A percentile compares a stretch with the other conserved stretches of the same genome.
Evolutionary conservation across 2,888 invertebrate genomes (phyloP).

Genomic region (Willowsia nigromaculata): DNA sequence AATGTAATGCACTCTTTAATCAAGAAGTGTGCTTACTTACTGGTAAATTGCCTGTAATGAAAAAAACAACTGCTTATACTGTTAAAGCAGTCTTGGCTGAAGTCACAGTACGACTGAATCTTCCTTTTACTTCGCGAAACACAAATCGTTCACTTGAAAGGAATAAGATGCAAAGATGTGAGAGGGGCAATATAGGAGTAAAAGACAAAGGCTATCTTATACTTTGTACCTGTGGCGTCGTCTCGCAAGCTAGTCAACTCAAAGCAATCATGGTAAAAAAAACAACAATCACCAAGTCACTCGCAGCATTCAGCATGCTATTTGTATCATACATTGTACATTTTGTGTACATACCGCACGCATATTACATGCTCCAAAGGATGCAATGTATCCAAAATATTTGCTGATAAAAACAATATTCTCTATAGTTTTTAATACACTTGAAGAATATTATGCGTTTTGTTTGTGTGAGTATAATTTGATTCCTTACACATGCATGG

Average conservation of each 20-base stretch:
- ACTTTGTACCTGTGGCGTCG: not conserved
- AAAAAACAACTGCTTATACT: conserved; percentile 25
- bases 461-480: not conserved
- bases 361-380: not conserved
- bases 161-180: no score
- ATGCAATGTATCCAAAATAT: not conserved
- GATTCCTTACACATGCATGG: not conserved
- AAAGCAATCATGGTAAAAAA: not conserved
- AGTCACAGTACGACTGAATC: conserved; percentile 48
- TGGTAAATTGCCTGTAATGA: not conserved
- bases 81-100: conserved; percentile 47
- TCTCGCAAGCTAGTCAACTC: not conserved
- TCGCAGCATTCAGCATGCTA: no score
- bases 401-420: not conserved
- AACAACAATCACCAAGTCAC: not conserved
- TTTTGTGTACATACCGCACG: not conserved
- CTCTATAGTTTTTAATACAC: not conserved
- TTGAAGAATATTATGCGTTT: not conserved
- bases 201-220: not conserved
- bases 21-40: conserved; percentile 24
- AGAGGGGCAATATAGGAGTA: not conserved
- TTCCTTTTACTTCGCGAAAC: conserved; percentile 9
- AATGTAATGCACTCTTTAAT: conserved; percentile 42
- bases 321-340: no score
- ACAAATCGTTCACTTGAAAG: not conserved